phyloP scores from a whole-genome alignment of 2,797 vertebrate species.

The Scolopax rusticola region DNA sequence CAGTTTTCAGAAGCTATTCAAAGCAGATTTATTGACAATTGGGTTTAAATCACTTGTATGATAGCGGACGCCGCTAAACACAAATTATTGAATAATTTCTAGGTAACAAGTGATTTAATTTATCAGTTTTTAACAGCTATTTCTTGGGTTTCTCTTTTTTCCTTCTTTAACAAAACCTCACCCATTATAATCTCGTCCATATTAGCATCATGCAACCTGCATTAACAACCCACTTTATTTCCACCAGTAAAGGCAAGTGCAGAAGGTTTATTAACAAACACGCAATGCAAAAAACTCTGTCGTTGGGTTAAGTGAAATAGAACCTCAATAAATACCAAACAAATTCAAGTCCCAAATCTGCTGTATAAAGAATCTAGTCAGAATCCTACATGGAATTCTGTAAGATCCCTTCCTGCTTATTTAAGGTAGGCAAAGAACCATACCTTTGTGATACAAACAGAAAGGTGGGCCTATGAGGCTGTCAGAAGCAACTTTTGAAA shows the following conservation, averaged over 20 bases:
- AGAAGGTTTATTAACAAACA: background rate
- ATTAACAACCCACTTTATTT: background rate
- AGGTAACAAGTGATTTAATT: background rate
- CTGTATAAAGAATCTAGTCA: background rate
- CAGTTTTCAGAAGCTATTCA: background rate
- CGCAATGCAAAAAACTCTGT: background rate
- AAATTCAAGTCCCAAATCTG: background rate
- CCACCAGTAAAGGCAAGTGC: background rate
- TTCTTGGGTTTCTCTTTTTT: background rate
- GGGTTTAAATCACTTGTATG: background rate
- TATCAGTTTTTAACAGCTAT: background rate
- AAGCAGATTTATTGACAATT: background rate
- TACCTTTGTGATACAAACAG: background rate
- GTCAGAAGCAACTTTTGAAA: background rate
- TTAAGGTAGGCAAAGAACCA: background rate
- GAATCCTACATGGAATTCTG: background rate
- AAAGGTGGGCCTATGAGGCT: background rate
- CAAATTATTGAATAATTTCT: background rate
- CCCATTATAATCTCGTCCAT: background rate
- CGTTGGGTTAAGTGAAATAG: background rate
- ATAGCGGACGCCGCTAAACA: background rate
- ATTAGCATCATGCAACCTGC: background rate
- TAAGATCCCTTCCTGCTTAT: background rate
- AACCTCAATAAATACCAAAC: background rate
- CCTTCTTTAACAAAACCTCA: background rate